Percentiles rank a stretch among this genome's conserved stretches.
Conservation (phyloP, 2,797 vertebrate species). For the Enteromius mattozi region DNA sequence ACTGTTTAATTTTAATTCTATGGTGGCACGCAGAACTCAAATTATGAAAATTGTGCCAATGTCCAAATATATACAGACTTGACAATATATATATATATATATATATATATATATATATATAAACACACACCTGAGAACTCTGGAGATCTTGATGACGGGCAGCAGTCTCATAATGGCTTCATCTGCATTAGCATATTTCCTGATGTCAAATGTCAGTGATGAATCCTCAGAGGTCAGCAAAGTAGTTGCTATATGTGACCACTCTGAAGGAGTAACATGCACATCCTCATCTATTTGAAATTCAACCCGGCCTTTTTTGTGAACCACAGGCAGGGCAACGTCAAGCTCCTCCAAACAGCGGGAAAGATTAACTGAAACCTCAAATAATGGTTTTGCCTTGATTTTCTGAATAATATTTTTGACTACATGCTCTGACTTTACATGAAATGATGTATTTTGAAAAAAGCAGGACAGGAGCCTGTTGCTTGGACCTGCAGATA, state of each 20-base stretch:
- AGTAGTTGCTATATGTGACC: not conserved
- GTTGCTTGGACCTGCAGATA: constrained; percentile 23
- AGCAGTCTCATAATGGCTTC: constrained; percentile 29
- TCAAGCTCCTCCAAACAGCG: constrained; percentile 1
- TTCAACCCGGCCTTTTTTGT: not conserved
- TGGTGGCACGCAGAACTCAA: too few species aligned
- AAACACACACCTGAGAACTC: not conserved
- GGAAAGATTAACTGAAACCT: not conserved
- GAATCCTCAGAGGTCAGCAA: not conserved
- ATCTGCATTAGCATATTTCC: not conserved
- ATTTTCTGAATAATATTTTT: not conserved
- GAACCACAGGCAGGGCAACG: not conserved
- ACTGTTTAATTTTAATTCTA: too few species aligned
- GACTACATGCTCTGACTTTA: not conserved
- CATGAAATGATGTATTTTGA: not conserved
- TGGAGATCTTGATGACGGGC: constrained; percentile 16
- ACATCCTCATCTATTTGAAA: not conserved
- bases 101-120: too few species aligned
- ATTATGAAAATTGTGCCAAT: too few species aligned
- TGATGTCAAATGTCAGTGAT: not conserved
- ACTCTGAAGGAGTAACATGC: not conserved
- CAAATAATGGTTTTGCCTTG: not conserved
- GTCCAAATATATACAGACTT: too few species aligned
- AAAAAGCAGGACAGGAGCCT: not conserved
- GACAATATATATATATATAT: too few species aligned